Base-by-base conservation (phyloP, 2,888 invertebrate species). In the Hemithea aestivaria region DNA sequence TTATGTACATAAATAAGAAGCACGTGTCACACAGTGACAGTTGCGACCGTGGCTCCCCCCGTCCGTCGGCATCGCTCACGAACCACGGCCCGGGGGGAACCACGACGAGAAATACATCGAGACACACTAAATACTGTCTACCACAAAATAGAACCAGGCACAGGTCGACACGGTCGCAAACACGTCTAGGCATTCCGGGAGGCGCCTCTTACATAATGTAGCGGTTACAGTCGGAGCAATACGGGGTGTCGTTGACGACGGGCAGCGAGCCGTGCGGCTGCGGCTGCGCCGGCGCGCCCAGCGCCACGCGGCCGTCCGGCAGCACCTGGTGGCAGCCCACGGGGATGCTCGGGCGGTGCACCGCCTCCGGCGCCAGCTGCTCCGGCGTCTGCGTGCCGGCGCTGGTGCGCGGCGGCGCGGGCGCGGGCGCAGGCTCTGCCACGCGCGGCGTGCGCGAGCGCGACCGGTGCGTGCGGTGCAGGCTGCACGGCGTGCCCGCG, bases 221-320 rank as follows among this genome's bases (percentile, higher is more conserved):
- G 80, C 93, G 91, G 85, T 94, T 94, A 89, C 96, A 97, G 70
- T 93, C 94, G 70, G 91, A 91, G 89, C 97, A 96, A 78, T 89
- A 87, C 43, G 91, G 91, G 56, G 89, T 85, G 68, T 89, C 84
- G 84, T 83, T 79, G 79, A 89, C 84, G 62, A 87, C 77, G 52
- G 80, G 79, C 62, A 72, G 74, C 45, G 68, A 56, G 49, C 66
- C 57, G 42, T 60, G 60, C 41, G 64, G 66, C 59, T 62, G 70
- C 41, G 65, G 62, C 26, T 70, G 69, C 8, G 69, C 64, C 33
- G 73, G 70, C 46, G 77, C 73, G 64, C 78, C 87, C 56, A 73
- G 81, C 77, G 80, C 84, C 65, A 78, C 74, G 78, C 78, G 83
- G 66, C 79, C 88, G 80, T 80, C 88, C 66, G 65, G 76, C 61